A percentile compares a stretch with the other conserved stretches of the same genome.
phyloP scores from a whole-genome alignment of 2,797 vertebrate species.

The Clarias laeviceps region DNA sequence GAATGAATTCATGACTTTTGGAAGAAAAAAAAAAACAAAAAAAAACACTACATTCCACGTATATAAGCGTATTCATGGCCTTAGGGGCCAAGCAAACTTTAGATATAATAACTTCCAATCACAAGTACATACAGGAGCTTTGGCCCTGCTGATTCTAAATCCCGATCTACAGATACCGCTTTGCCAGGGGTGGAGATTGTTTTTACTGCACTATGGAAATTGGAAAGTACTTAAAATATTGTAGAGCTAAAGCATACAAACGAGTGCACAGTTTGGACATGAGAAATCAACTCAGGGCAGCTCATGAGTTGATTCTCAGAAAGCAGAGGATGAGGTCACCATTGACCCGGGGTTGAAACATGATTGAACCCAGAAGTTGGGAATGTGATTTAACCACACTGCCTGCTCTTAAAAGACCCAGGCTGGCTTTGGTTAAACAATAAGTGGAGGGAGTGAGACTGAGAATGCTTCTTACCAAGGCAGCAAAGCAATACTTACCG shows the following conservation, averaged over 20 bases:
- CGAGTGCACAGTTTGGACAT: conserved; percentile 49
- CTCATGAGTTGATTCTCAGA: conserved; percentile 56
- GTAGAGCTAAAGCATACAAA: conserved; percentile 48
- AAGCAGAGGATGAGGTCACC: conserved; percentile 68
- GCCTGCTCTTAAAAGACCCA: conserved; percentile 29
- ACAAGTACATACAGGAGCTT: conserved; percentile 18
- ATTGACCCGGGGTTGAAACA: conserved; percentile 61
- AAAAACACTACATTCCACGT: conserved; percentile 6
- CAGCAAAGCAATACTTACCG: conserved; percentile 19
- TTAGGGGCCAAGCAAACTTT: conserved; percentile 44
- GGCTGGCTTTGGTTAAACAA: conserved; percentile 43
- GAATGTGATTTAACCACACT: conserved; percentile 53
- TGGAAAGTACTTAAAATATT: conserved; percentile 55
- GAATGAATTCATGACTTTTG: not conserved
- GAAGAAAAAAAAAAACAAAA: not conserved
- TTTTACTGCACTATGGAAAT: conserved; percentile 53
- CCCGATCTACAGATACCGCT: conserved; percentile 52
- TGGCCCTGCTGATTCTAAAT: conserved; percentile 49
- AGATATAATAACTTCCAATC: conserved; percentile 49
- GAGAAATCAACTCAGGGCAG: conserved; percentile 59
- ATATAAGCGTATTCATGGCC: conserved; percentile 56
- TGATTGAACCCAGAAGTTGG: conserved; percentile 64
- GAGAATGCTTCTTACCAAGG: conserved; percentile 59
- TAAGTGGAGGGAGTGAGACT: conserved; percentile 13
- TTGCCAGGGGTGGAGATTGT: conserved; percentile 46